Base-by-base conservation (phyloP, 2,888 invertebrate genomes). In the Hydriomena furcata region DNA sequence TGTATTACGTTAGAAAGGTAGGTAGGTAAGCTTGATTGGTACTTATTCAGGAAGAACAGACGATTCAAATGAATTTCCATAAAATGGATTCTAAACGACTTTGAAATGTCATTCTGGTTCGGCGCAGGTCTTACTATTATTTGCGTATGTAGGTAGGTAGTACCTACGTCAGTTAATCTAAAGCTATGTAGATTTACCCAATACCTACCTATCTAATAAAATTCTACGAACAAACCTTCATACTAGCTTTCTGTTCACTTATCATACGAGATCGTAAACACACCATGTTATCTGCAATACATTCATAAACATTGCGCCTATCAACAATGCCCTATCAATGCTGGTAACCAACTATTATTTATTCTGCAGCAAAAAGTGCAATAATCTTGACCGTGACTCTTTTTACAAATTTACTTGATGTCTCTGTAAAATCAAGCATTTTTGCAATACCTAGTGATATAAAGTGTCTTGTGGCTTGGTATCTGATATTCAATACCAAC, bases 181-280 rank as follows among this genome's bases (percentile, higher is more conserved):
- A n/a, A n/a, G n/a, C n/a, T n/a, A n/a, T n/a, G n/a, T n/a, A n/a
- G n/a, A n/a, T 11, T 23, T 7, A 23, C 17, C 17, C n/a, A n/a
- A n/a, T 23, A 23, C 23, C 7, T 23, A 7, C 23, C 5, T 5
- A 23, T 4, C 17, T 3, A 17, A 17, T 17, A 17, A 17, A 17
- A 4, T 8, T 20, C n/a, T 32, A 20, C 8, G 20, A 7, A 7
- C 2, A 36, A 36, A 7, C 24, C n/a, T 20, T 36, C n/a, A 35
- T 10, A 23, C n/a, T 41, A 34, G 27, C 25, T 58, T 58, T 43
- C 62, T 65, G 57, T 44, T 55, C 46, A 58, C 54, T 38, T 71
- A 71, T 64, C 61, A 50, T 63, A 53, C 62, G 55, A 69, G 66
- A 76, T 77, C 69, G 75, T 81, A 81, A 82, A 80, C 73, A 80